Evolutionary conservation across 2,888 invertebrate species (phyloP).

Genomic region (Zootermopsis nevadensis): DNA sequence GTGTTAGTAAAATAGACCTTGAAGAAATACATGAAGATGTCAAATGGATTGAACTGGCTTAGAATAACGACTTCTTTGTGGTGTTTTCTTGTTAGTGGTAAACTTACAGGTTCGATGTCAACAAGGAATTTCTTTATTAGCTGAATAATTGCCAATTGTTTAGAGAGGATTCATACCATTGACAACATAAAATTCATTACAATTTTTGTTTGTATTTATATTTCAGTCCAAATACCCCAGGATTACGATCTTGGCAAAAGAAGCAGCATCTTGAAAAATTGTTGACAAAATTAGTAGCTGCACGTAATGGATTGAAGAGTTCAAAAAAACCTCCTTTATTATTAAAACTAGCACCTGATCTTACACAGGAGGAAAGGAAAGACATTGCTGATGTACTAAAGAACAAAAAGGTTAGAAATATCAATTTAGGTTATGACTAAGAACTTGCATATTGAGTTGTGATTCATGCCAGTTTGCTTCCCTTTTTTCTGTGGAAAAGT

Average conservation of each 20-base stretch:
- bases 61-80: no score
- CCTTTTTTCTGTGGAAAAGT: no score
- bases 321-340: slow-evolving; percentile 79
- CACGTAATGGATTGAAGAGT: slow-evolving; percentile 66
- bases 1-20: no score
- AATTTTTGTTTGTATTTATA: slow-evolving; percentile 46
- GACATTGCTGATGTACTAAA: slow-evolving; percentile 82
- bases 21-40: no score
- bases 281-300: slow-evolving; percentile 71
- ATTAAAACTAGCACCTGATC: slow-evolving; percentile 95
- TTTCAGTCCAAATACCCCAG: slow-evolving; percentile 94
- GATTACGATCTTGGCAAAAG: slow-evolving; percentile 84
- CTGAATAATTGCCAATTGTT: no score
- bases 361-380: slow-evolving; percentile 77
- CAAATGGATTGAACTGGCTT: no score
- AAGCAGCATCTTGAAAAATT: slow-evolving; percentile 79
- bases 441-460: no score
- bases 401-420: slow-evolving; percentile 57
- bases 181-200: not conserved
- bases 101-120: no score
- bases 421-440: no score
- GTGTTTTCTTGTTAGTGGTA: no score
- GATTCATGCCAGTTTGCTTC: no score
- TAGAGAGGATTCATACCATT: not conserved
- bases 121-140: no score